These are phyloP conservation scores for Actenoides lindsayi DNA, from an alignment of 2,113 vertebrate genomes.

Conservation along the genomic window DNA sequence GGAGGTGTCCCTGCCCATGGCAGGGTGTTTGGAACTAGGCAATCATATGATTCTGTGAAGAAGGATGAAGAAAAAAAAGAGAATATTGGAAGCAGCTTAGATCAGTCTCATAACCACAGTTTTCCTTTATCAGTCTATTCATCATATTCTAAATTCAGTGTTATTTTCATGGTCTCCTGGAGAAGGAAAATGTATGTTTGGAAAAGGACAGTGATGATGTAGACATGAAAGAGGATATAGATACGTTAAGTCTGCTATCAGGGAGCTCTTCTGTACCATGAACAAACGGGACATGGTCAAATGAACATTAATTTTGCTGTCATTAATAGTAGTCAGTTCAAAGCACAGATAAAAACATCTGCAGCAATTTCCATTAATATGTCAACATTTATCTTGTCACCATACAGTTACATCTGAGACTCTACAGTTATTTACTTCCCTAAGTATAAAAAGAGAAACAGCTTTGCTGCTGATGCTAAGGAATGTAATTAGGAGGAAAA, in stretches of 20 bases:
- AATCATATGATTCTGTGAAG: not conserved
- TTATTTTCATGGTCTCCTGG: not conserved
- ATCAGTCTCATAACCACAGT: not conserved
- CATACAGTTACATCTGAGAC: not conserved
- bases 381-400: not conserved
- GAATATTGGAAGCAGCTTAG: not conserved
- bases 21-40: too few species aligned
- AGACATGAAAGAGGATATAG: not conserved
- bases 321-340: not conserved
- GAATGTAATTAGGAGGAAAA: not conserved
- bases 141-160: not conserved
- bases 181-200: not conserved
- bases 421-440: not conserved
- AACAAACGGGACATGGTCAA: not conserved
- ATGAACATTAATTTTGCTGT: not conserved
- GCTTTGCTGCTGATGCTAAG: not conserved
- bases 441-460: not conserved
- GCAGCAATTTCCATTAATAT: conserved; percentile 19
- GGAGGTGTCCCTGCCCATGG: too few species aligned
- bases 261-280: not conserved
- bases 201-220: not conserved
- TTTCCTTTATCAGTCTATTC: not conserved
- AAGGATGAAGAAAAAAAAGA: not conserved
- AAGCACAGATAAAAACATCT: not conserved
- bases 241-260: not conserved